Evolutionary conservation across 2,113 vertebrate species (phyloP), one percentile per base, ranked within the genome.

Genomic region (Gavialis gangeticus): DNA sequence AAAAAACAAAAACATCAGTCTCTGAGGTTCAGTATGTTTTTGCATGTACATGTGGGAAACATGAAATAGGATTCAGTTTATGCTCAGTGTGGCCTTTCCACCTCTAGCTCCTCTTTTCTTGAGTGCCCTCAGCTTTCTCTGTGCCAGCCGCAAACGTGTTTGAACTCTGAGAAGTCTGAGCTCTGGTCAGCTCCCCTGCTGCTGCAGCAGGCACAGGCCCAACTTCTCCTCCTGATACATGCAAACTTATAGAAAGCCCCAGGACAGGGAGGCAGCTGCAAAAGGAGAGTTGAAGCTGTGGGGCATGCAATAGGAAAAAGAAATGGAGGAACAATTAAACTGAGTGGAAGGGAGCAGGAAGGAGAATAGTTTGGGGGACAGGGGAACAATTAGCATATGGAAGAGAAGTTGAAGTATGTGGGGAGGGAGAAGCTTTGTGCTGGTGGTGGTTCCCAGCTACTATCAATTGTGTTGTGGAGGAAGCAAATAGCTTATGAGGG

Each of bases 101-200:
- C 15, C 19, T 21, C 5, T 13, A 27, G 18, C 64, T 37, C 28
- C 19, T n/a, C 4, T 18, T 12, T 6, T 59, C 30, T 66, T 25
- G 46, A 46, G 46, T 46, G 46, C 27, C 10, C 5, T 10, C 62
- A n/a, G 64, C 19, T 54, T 12, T 82, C 55, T 46, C 46, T 46
- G 46, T 24, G 28, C 22, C 17, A 34, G 2, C 11, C 24, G 1
- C 58, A 22, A 14, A 24, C 5, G 0, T 1, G 62, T 24, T 22
- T 2, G 11, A 79, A 24, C 11, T 2, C 28, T 14, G 58, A 63
- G 71, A 78, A 10, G 81, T 10, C 57, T 0, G 0, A 1, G 0
- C 21, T 86, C 54, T 27, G 11, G 28, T 85, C 25, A 25, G 10
- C 60, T 27, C 19, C 60, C 12, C 55, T 56, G 55, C 28, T 85